phyloP scores from a whole-genome alignment of 2,888 invertebrate genomes.

The Drosophila silvestris region DNA sequence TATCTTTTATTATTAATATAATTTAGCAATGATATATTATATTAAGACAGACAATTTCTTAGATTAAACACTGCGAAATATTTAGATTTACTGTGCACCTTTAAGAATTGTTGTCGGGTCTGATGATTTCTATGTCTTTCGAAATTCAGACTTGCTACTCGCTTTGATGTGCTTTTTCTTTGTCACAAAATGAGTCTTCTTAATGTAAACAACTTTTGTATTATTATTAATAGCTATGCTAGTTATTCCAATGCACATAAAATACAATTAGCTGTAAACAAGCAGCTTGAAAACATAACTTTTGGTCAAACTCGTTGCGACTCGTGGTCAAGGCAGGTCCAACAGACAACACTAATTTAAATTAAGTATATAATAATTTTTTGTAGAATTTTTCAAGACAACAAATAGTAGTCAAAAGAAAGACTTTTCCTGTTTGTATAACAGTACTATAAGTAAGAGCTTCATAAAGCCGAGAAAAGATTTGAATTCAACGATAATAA shows the following conservation, averaged over 20 bases:
- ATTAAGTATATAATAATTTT: neutral
- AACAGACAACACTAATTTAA: neutral
- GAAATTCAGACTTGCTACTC: neutral
- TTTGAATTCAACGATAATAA: too few species aligned
- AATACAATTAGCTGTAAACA: neutral
- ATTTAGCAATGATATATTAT: neutral
- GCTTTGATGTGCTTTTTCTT: neutral
- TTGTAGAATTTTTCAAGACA: neutral
- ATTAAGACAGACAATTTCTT: neutral
- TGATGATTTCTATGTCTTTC: neutral
- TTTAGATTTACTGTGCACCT: neutral
- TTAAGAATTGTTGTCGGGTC: neutral
- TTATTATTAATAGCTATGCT: neutral
- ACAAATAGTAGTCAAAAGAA: neutral
- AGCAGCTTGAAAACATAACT: neutral
- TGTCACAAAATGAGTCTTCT: neutral
- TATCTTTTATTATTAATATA: neutral
- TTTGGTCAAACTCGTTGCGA: neutral
- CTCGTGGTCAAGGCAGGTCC: neutral
- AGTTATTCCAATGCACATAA: neutral
- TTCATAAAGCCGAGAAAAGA: neutral
- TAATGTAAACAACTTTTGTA: neutral
- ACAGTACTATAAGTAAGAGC: neutral
- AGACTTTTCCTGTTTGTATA: neutral
- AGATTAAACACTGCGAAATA: neutral